Evolutionary conservation across 1,140 invertebrate species (phyloP).

Genomic region (Calycopis cecrops): DNA sequence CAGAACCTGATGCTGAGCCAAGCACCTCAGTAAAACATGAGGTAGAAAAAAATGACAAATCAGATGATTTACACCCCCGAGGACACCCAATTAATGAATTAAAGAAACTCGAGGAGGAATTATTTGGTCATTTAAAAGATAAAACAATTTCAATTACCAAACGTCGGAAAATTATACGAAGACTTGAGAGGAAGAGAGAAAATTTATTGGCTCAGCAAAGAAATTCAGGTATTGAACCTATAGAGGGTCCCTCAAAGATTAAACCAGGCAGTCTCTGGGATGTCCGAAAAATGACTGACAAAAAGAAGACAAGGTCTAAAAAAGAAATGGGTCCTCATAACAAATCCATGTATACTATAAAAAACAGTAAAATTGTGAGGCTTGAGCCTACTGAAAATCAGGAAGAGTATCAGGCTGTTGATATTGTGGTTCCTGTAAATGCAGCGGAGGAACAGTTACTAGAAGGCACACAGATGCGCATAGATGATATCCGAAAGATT

Average conservation of each 20-base stretch:
- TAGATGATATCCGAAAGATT: slow-evolving; percentile 64
- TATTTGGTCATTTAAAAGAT: slow-evolving; percentile 52
- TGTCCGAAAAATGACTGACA: slow-evolving; percentile 38
- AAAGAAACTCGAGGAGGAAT: slow-evolving; percentile 45
- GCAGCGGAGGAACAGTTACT: slow-evolving; percentile 48
- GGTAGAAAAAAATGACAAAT: slow-evolving; percentile 30
- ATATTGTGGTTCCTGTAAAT: slow-evolving; percentile 58
- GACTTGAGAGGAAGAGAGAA: slow-evolving; percentile 52
- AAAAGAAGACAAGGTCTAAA: slow-evolving; percentile 14
- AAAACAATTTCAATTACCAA: slow-evolving; percentile 50
- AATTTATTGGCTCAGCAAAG: slow-evolving; percentile 39
- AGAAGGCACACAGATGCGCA: slow-evolving; percentile 61
- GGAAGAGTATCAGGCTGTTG: slow-evolving; percentile 46
- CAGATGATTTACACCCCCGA: slow-evolving; percentile 43
- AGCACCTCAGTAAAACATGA: slow-evolving; percentile 34
- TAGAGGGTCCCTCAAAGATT: slow-evolving; percentile 27
- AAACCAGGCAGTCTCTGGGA: slow-evolving; percentile 55
- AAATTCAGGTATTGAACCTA: slow-evolving; percentile 27
- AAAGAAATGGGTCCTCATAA: slow-evolving; percentile 35
- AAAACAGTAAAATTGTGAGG: slow-evolving; percentile 56
- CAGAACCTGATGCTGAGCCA: slow-evolving; percentile 24
- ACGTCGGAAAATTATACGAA: slow-evolving; percentile 52
- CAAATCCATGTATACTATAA: slow-evolving; percentile 56
- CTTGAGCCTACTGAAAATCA: slow-evolving; percentile 36
- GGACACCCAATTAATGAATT: slow-evolving; percentile 60